Percentiles rank a stretch among this genome's conserved stretches.
Conservation (phyloP, 2,888 invertebrate genomes). For the Doris montereyensis region DNA sequence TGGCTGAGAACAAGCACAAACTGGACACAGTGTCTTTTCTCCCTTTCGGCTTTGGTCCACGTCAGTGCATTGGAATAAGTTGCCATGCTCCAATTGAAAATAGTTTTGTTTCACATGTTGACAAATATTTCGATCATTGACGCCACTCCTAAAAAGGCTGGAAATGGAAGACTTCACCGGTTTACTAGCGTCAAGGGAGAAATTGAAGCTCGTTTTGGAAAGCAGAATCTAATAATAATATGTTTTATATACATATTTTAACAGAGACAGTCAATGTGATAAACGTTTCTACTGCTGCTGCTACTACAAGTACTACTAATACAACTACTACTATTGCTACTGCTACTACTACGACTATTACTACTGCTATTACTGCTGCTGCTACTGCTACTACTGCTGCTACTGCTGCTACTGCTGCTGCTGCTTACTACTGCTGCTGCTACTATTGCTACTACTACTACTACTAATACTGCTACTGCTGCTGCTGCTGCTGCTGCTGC, state of each 20-base stretch:
- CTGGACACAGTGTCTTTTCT: constrained; percentile 50
- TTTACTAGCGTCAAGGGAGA: constrained; percentile 4
- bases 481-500: not conserved
- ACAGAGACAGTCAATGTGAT: too few species aligned
- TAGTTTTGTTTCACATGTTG: too few species aligned
- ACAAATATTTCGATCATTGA: not conserved
- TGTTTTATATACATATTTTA: too few species aligned
- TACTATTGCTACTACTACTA: not conserved
- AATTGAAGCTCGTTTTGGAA: too few species aligned
- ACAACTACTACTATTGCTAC: not conserved
- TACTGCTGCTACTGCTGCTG: not conserved
- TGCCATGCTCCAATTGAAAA: too few species aligned
- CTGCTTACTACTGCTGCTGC: not conserved
- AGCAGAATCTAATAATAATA: too few species aligned
- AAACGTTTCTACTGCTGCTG: too few species aligned
- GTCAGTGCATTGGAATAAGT: constrained; percentile 61
- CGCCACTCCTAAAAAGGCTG: constrained; percentile 13
- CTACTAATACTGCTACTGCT: not conserved
- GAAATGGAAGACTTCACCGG: constrained; percentile 32
- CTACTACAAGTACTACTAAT: not conserved
- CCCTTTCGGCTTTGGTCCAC: constrained; percentile 57
- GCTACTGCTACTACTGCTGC: not conserved
- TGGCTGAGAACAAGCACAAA: not conserved
- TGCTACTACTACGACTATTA: not conserved
- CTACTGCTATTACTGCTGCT: not conserved